Evolutionary conservation across 2,888 invertebrate species (phyloP).

Genomic region (Sthenelais limicola): DNA sequence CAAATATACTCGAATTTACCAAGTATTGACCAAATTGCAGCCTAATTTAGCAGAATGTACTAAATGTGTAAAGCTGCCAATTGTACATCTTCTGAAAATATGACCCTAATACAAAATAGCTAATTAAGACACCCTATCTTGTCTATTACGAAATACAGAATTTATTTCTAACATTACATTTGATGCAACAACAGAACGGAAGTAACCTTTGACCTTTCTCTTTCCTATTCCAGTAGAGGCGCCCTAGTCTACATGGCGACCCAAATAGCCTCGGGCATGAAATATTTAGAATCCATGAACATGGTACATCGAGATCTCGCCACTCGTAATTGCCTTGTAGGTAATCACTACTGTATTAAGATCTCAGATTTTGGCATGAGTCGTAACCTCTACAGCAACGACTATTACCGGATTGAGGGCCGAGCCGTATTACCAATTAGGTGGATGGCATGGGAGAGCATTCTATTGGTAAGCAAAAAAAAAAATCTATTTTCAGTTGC

Average conservation of each 20-base stretch:
- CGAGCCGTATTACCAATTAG: conserved; percentile 88
- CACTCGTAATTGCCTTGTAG: conserved; percentile 88
- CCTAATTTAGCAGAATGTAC: too few species aligned
- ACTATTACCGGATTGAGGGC: conserved; percentile 88
- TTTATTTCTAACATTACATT: too few species aligned
- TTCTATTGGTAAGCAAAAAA: conserved; percentile 74
- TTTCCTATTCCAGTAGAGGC: conserved; percentile 82
- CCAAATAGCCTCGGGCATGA: conserved; percentile 91
- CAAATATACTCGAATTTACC: too few species aligned
- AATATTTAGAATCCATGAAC: conserved; percentile 88
- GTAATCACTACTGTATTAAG: conserved; percentile 80
- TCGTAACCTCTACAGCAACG: conserved; percentile 74
- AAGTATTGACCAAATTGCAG: too few species aligned
- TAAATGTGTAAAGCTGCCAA: too few species aligned
- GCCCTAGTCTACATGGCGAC: conserved; percentile 86
- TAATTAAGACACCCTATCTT: too few species aligned
- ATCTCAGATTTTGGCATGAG: conserved; percentile 73
- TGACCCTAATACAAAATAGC: too few species aligned
- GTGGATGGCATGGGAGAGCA: conserved; percentile 93
- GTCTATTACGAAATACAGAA: too few species aligned
- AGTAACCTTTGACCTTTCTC: not conserved
- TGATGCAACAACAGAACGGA: too few species aligned
- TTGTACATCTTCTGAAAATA: too few species aligned
- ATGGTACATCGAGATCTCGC: conserved; percentile 93
- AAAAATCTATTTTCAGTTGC: too few species aligned